phyloP scores from a whole-genome alignment of 2,113 vertebrate genomes.

The Caranx melampygus region DNA sequence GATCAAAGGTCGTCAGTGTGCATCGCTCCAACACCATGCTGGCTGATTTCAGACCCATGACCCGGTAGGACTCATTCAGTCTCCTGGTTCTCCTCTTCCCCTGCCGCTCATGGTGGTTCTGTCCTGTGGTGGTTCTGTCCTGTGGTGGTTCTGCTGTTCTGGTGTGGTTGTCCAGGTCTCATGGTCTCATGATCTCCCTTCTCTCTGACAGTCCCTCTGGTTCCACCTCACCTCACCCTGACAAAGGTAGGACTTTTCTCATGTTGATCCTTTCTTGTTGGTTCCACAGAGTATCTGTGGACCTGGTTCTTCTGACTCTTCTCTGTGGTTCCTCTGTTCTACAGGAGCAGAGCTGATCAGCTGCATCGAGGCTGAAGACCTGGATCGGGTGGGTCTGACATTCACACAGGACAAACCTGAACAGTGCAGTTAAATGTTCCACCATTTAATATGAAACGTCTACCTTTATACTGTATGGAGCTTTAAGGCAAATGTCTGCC shows the following conservation, averaged over 20 bases:
- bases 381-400: slow-evolving; percentile 83
- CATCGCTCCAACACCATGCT: slow-evolving; percentile 69
- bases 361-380: slow-evolving; percentile 87
- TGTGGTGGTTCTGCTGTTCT: neutral
- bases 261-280: too few species aligned
- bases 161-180: neutral
- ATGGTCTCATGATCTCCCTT: neutral
- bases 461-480: too few species aligned
- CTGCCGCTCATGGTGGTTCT: too few species aligned
- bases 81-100: too few species aligned
- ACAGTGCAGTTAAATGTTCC: too few species aligned
- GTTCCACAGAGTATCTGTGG: neutral
- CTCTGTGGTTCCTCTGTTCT: neutral
- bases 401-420: too few species aligned
- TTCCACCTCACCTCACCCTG: slow-evolving; percentile 55
- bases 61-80: slow-evolving; percentile 51
- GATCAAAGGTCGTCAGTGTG: slow-evolving; percentile 72
- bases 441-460: too few species aligned
- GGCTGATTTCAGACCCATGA: slow-evolving; percentile 71
- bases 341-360: slow-evolving; percentile 76
- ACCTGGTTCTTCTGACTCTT: neutral
- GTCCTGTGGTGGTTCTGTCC: too few species aligned
- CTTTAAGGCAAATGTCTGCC: too few species aligned
- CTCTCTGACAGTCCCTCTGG: slow-evolving; percentile 63
- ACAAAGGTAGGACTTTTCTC: slow-evolving; percentile 69